Base-by-base conservation (phyloP, 2,113 vertebrate species). In the Hiodon tergisus region DNA sequence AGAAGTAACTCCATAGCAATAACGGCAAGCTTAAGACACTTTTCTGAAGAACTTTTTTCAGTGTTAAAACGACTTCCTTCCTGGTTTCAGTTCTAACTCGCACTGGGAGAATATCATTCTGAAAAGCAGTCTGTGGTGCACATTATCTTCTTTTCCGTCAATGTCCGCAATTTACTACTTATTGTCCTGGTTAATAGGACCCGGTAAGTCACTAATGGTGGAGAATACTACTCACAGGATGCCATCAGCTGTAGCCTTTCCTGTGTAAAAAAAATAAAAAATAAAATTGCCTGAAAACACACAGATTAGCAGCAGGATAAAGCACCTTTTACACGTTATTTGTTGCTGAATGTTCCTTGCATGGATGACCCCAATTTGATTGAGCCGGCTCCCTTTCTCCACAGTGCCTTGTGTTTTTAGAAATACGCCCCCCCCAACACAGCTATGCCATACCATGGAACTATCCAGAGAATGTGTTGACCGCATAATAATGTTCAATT, bases 401-500 rank as follows among this genome's bases (percentile, higher is more conserved):
- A 90, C 88, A 90, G 87, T 86, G 88, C 82, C 85, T 84, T 86
- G 87, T 81, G 85, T 91, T 87, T 75, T 67, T 88, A 90, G 89
- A 88, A 89, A 92, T 81, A 91, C 50, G 4, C 31, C 6, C 66
- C 66, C 63, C 16, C 9, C 31, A 46, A 81, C 77, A 78, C 87
- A 73, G 78, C 86, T 85, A 85, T 91, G 88, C 87, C 83, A 74
- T 84, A 89, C 79, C 9, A 89, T 87, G 87, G 88, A 87, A 84
- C 87, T 83, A 85, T 88, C 89, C 86, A 76, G 87, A 91, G 91
- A 88, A 88, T 89, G 90, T 81, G 92, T 89, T 94, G 93, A 90
- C 91, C 86, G 90, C 93, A 88, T 95, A 96, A 97, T 97, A 93
- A 93, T 48, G 83, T 91, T 90, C 93, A 93, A 94, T 95, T 95